Conservation (phyloP, 2,888 invertebrate species). For the Protophormia terraenovae region DNA sequence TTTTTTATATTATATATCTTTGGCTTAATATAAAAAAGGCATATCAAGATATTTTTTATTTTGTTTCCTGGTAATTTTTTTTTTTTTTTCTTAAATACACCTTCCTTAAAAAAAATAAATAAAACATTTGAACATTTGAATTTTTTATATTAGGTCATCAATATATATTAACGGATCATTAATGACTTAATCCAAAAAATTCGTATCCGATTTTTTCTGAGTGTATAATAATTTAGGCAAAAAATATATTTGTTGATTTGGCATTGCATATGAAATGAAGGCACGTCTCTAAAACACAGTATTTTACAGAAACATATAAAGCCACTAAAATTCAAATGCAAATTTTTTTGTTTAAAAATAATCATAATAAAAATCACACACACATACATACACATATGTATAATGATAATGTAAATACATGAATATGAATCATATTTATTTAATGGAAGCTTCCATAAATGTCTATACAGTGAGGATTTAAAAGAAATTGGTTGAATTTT, state of each 20-base stretch:
- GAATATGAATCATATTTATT: constrained; percentile 26
- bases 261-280: constrained; percentile 54
- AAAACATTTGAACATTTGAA: too few relatives aligned
- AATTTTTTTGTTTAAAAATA: constrained; percentile 26
- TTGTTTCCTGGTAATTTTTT: too few relatives aligned
- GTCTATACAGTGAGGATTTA: not conserved
- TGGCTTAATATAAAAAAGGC: too few relatives aligned
- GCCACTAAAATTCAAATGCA: constrained; percentile 22
- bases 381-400: not conserved
- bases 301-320: constrained; percentile 26
- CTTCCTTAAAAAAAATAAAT: too few relatives aligned
- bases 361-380: constrained; percentile 19
- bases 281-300: constrained; percentile 49
- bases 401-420: not conserved
- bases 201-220: not conserved
- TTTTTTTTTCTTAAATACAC: too few relatives aligned
- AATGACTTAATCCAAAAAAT: too few relatives aligned
- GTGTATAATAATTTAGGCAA: constrained; percentile 23
- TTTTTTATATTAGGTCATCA: too few relatives aligned
- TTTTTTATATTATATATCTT: too few relatives aligned
- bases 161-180: too few relatives aligned
- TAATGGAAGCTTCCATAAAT: not conserved
- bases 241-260: constrained; percentile 1
- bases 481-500: not conserved
- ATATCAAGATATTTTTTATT: too few relatives aligned